These are phyloP conservation scores for Tychaedon coryphoeus DNA, from an alignment of 2,113 vertebrate species.

Conservation along the genomic window DNA sequence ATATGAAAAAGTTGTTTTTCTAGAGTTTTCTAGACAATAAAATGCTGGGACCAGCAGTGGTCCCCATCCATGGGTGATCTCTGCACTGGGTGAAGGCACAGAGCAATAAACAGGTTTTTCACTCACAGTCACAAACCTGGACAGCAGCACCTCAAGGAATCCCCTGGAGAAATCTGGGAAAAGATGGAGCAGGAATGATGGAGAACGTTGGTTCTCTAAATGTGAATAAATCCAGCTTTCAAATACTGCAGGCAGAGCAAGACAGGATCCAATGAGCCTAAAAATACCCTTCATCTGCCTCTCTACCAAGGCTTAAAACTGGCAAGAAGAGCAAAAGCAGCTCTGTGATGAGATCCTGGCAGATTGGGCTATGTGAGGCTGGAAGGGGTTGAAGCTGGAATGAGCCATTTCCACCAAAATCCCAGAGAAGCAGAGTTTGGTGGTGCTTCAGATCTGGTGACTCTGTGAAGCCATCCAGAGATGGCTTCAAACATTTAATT, in stretches of 20 bases:
- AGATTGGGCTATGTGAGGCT: accelerated
- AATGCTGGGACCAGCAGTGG: not conserved
- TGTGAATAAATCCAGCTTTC: accelerated
- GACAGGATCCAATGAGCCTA: not conserved
- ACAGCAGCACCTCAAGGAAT: not conserved
- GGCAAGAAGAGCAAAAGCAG: not conserved
- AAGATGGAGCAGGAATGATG: accelerated
- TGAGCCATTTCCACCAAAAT: not conserved
- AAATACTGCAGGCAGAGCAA: not conserved
- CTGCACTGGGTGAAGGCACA: accelerated
- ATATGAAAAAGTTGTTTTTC: accelerated
- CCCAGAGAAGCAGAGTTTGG: accelerated
- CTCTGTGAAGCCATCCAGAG: not conserved
- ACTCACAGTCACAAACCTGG: not conserved
- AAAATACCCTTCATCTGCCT: not conserved
- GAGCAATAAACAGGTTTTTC: accelerated
- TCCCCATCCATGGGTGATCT: not conserved
- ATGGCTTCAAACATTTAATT: not conserved
- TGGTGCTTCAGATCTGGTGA: accelerated
- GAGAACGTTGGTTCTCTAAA: accelerated
- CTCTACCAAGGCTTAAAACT: not conserved
- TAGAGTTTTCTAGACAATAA: not conserved
- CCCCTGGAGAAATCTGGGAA: accelerated
- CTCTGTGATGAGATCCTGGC: not conserved
- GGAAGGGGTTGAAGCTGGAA: not conserved